These are phyloP conservation scores for Lycaena phlaeas DNA, from an alignment of 2,888 invertebrate species.

Conservation along the genomic window DNA sequence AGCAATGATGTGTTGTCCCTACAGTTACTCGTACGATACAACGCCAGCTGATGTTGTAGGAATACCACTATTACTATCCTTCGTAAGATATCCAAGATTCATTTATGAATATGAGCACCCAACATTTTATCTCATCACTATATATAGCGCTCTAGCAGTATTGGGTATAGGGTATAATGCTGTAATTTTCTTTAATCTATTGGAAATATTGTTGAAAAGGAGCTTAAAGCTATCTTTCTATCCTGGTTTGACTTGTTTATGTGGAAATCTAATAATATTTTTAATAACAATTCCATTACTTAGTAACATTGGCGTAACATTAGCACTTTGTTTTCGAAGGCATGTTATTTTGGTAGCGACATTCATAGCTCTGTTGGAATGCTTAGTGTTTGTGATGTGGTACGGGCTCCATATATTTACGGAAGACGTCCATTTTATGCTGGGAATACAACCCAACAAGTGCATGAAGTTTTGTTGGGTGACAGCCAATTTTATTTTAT, in stretches of 20 bases:
- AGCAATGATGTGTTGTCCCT: slow-evolving; percentile 49
- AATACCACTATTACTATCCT: slow-evolving; percentile 30
- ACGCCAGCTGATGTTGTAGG: slow-evolving; percentile 24
- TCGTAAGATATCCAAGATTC: slow-evolving; percentile 45
- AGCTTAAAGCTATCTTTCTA: slow-evolving; percentile 28
- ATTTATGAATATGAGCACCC: slow-evolving; percentile 32
- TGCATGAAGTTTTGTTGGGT: slow-evolving; percentile 43
- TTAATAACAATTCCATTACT: slow-evolving; percentile 38
- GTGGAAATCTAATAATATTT: slow-evolving; percentile 27
- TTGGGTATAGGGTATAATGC: slow-evolving; percentile 31
- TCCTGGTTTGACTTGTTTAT: slow-evolving; percentile 34
- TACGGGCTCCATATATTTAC: slow-evolving; percentile 50
- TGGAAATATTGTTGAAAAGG: slow-evolving; percentile 32
- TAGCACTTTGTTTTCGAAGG: slow-evolving; percentile 26
- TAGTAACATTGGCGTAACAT: slow-evolving; percentile 28
- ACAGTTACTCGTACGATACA: slow-evolving; percentile 32
- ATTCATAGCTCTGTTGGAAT: slow-evolving; percentile 35
- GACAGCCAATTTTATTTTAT: slow-evolving; percentile 25
- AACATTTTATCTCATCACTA: slow-evolving; percentile 34
- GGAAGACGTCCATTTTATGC: slow-evolving; percentile 64
- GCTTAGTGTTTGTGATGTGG: slow-evolving; percentile 42
- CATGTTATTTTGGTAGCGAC: slow-evolving; percentile 25
- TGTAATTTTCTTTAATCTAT: slow-evolving; percentile 31
- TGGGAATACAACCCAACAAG: slow-evolving; percentile 43
- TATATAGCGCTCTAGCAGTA: slow-evolving; percentile 31